Conservation (phyloP, 2,888 invertebrate genomes). For the Griposia aprilina region DNA sequence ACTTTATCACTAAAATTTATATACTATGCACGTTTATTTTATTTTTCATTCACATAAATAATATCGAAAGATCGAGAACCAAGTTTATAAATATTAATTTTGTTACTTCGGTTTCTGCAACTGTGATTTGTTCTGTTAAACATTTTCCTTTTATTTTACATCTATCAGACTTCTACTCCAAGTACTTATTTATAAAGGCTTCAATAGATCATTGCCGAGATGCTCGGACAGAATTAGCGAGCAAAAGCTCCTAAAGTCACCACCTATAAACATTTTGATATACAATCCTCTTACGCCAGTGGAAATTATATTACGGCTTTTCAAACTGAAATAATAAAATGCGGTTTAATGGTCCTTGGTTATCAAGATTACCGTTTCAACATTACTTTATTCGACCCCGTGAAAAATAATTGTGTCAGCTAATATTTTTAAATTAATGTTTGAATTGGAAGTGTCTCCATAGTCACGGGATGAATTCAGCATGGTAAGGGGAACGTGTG, state of each 20-base stretch:
- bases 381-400: constrained; percentile 45
- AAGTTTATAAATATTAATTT: neutral
- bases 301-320: constrained; percentile 38
- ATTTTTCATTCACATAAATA: neutral
- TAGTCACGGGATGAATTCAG: constrained; percentile 79
- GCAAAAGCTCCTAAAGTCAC: constrained; percentile 10
- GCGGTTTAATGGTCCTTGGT: constrained; percentile 47
- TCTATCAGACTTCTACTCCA: neutral
- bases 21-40: neutral
- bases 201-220: neutral
- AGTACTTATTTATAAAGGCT: neutral
- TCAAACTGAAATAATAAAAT: constrained; percentile 54
- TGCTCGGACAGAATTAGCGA: constrained; percentile 20
- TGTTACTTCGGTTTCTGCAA: neutral
- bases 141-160: neutral
- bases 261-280: constrained; percentile 22
- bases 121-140: neutral
- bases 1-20: constrained; percentile 11
- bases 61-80: neutral
- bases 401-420: constrained; percentile 70
- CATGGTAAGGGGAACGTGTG: constrained; percentile 69
- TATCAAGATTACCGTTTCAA: constrained; percentile 60
- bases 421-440: constrained; percentile 80
- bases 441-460: constrained; percentile 81
- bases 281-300: constrained; percentile 25